Percentiles rank a stretch among this genome's conserved stretches.
These are phyloP conservation scores for Sebastes oblongus DNA, from an alignment of 2,797 vertebrate genomes.

Conservation along the genomic window DNA sequence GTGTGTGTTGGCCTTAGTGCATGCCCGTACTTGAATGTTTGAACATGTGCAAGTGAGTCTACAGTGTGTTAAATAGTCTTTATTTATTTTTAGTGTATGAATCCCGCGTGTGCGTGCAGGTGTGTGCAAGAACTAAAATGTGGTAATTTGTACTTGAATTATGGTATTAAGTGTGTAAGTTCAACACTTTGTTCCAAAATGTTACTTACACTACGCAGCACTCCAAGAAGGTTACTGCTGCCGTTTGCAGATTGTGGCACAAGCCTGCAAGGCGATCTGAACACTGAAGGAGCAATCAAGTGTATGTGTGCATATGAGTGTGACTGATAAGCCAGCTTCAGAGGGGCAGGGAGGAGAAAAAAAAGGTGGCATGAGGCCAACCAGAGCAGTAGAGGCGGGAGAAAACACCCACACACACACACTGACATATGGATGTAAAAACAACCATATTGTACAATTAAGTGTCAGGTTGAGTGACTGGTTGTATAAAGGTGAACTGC, in stretches of 20 bases:
- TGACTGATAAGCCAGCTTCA: slow-evolving; percentile 2
- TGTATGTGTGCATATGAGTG: not conserved
- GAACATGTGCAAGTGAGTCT: slow-evolving; percentile 1
- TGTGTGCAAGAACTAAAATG: not conserved
- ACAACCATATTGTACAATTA: not conserved
- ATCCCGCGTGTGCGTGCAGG: not conserved
- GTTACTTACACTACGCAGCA: not conserved
- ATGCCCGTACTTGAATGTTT: slow-evolving; percentile 12
- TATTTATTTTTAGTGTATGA: not conserved
- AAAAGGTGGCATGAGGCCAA: slow-evolving; percentile 8
- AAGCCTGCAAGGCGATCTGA: not conserved
- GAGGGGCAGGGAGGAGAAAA: not conserved
- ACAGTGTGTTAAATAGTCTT: not conserved
- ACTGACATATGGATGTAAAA: not conserved
- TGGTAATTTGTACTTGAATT: not conserved
- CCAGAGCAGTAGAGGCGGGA: not conserved
- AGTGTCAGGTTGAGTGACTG: slow-evolving; percentile 8
- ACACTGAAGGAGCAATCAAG: not conserved
- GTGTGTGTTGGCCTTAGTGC: not conserved
- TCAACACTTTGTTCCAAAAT: not conserved
- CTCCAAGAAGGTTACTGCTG: not conserved
- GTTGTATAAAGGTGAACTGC: not conserved
- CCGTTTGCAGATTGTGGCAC: not conserved
- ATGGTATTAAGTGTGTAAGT: not conserved
- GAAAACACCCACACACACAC: not conserved